Evolutionary conservation across 1,140 invertebrate genomes (phyloP).

Genomic region (Formica selysi): DNA sequence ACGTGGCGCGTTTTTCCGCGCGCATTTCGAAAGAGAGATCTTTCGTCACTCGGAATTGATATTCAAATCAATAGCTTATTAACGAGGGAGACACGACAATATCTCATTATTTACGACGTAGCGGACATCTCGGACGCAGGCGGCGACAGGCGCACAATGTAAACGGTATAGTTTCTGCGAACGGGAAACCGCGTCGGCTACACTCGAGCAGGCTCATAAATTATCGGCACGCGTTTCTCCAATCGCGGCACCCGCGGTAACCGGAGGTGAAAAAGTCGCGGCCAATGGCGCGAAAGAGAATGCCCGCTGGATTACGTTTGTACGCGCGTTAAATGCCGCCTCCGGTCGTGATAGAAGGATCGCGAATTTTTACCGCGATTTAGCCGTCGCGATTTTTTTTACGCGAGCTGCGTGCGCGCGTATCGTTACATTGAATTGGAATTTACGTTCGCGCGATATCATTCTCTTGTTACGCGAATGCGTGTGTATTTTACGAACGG

Average conservation of each 20-base stretch:
- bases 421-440: background rate
- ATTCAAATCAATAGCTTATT: conserved; percentile 63
- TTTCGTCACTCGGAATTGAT: conserved; percentile 56
- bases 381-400: conserved; percentile 7
- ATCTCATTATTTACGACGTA: conserved; percentile 31
- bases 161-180: conserved; percentile 59
- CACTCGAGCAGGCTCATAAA: conserved; percentile 65
- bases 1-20: conserved; percentile 43
- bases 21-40: conserved; percentile 59
- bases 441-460: conserved; percentile 27
- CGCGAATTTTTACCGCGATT: conserved; percentile 20
- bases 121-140: background rate
- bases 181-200: conserved; percentile 13
- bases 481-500: conserved; percentile 54
- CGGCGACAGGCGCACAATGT: conserved; percentile 31
- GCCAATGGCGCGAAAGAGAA: conserved; percentile 70
- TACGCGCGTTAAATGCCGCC: conserved; percentile 63
- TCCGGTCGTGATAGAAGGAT: conserved; percentile 63
- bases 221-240: conserved; percentile 66
- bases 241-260: conserved; percentile 64
- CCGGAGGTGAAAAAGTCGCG: conserved; percentile 53
- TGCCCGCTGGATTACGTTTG: conserved; percentile 44
- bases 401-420: background rate
- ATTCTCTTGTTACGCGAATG: conserved; percentile 15
- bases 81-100: conserved; percentile 20